Evolutionary conservation across 1,140 invertebrate species (phyloP).

Genomic region (Oreohelix idahoensis): DNA sequence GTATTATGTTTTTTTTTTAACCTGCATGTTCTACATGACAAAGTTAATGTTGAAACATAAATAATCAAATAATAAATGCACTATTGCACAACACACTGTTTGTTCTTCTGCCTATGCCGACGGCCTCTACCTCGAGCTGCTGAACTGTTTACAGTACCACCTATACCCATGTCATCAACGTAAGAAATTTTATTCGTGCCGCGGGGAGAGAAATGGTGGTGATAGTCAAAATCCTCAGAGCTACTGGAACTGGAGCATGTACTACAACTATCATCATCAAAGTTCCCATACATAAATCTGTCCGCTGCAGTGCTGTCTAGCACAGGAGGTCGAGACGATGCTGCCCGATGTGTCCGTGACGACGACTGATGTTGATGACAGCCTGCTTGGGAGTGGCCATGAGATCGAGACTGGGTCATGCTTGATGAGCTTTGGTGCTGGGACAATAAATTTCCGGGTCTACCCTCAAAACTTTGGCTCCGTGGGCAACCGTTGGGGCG

Average conservation of each 20-base stretch:
- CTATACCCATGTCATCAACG: constrained; percentile 68
- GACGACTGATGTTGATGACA: neutral
- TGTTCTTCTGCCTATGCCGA: constrained; percentile 59
- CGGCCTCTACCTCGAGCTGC: constrained; percentile 43
- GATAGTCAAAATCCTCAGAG: constrained; percentile 64
- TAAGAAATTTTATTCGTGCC: constrained; percentile 61
- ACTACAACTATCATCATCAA: constrained; percentile 64
- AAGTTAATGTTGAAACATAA: neutral
- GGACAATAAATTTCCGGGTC: constrained; percentile 39
- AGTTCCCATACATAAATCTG: constrained; percentile 38
- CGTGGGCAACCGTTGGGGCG: constrained; percentile 55
- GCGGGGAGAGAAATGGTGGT: constrained; percentile 55
- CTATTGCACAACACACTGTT: constrained; percentile 63
- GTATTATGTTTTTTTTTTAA: neutral
- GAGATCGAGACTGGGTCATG: neutral
- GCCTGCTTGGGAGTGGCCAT: neutral
- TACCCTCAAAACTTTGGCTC: constrained; percentile 67
- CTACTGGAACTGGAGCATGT: constrained; percentile 69
- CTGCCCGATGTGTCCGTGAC: neutral
- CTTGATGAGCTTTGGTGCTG: constrained; percentile 11
- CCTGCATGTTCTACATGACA: neutral
- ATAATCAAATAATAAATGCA: neutral
- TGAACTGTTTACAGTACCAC: constrained; percentile 41
- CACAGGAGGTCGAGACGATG: constrained; percentile 3
- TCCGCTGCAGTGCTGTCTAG: constrained; percentile 28